Evolutionary conservation across 2,888 invertebrate genomes (phyloP).

Genomic region (Netelia virgata): DNA sequence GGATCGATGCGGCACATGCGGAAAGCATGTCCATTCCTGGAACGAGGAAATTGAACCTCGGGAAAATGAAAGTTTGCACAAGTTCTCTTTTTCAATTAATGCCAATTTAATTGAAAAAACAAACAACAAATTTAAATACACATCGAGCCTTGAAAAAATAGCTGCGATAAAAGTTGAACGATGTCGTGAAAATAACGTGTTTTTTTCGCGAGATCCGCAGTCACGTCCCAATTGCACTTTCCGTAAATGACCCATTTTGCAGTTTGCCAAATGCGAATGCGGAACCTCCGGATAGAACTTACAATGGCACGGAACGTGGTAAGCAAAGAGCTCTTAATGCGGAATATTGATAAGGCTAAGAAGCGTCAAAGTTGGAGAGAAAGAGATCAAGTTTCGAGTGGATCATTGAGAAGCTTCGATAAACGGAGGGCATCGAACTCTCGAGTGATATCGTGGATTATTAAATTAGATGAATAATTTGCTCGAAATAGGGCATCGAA

Average conservation of each 20-base stretch:
- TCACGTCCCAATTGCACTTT: constrained; percentile 17
- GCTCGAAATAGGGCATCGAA: background rate
- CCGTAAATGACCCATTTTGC: constrained; percentile 28
- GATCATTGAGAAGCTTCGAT: constrained; percentile 36
- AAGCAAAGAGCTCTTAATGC: constrained; percentile 30
- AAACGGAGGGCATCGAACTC: constrained; percentile 28
- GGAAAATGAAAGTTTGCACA: no score
- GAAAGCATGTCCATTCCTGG: constrained; percentile 9
- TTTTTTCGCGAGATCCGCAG: constrained; percentile 4
- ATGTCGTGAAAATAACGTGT: background rate
- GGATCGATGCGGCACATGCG: constrained; percentile 12
- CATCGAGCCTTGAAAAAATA: background rate
- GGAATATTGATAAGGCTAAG: constrained; percentile 49
- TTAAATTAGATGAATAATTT: constrained; percentile 52
- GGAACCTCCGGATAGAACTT: constrained; percentile 14
- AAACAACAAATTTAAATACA: no score
- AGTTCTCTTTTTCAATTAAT: no score
- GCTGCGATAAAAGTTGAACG: background rate
- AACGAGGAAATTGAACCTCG: background rate
- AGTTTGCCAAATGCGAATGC: constrained; percentile 33
- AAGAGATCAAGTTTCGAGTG: constrained; percentile 41
- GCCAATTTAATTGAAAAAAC: no score
- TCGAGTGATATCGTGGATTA: constrained; percentile 6
- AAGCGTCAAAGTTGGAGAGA: constrained; percentile 32
- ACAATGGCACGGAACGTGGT: background rate